Conservation (phyloP, 2,113 vertebrate genomes). For the Sclerurus mexicanus region DNA sequence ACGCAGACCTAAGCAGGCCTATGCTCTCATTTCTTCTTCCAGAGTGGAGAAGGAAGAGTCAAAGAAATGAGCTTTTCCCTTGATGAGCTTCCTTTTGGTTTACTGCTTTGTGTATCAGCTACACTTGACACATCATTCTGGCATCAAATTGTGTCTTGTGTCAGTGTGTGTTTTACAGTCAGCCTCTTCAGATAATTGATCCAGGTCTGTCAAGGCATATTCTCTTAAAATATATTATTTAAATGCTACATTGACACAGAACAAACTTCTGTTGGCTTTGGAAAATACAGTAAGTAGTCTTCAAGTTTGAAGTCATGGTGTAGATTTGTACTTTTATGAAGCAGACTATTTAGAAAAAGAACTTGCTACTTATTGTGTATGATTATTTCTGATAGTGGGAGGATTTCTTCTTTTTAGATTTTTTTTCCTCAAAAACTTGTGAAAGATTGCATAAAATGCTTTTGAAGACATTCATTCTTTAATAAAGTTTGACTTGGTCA, state of each 20-base stretch:
- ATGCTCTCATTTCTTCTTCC: not conserved
- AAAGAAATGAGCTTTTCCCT: not conserved
- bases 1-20: not conserved
- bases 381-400: not conserved
- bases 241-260: not conserved
- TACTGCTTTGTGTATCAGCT: not conserved
- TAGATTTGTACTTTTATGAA: not conserved
- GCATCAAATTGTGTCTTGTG: not conserved
- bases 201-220: not conserved
- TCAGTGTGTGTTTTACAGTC: not conserved
- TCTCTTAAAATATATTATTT: not conserved
- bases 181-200: not conserved
- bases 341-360: not conserved
- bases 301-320: not conserved
- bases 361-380: not conserved
- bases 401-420: fast-evolving
- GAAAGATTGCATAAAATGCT: not conserved
- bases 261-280: not conserved
- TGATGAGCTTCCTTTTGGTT: not conserved
- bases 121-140: not conserved
- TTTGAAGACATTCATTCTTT: not conserved
- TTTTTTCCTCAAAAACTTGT: fast-evolving
- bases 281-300: not conserved
- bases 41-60: not conserved
- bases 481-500: not conserved